Evolutionary conservation across 2,888 invertebrate species (phyloP), one percentile per base, ranked within the genome.

Genomic region (Brachycybe producta): DNA sequence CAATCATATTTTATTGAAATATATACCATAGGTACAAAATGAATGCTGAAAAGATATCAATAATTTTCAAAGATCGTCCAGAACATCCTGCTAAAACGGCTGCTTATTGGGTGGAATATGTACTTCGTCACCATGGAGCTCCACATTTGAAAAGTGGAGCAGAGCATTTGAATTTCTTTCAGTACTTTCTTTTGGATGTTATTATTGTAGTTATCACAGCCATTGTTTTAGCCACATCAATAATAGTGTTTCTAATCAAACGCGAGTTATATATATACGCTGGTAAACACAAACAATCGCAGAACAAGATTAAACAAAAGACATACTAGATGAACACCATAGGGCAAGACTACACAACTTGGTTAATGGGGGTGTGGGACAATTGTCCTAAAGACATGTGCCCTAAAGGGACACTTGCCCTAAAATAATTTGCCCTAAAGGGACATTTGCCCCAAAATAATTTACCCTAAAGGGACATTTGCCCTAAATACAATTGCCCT

Each of bases 101-200:
- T 23, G 51, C 47, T 27, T 47, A 51, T 21, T 51, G 51, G 51
- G 48, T 51, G 1, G 51, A 51, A 48, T 51, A 51, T 23, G 47
- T 51, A 7, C 21, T 40, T 19, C 2, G 51, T 2, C 51, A 51
- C 27, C 28, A 47, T 13, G 51, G 51, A 24, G 51, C 51, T 26
- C 13, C 3, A n/a, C 46, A 49, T 40, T 35, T 51, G 11, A 46
- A 46, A 48, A 40, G 40, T n/a, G 15, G 17, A 19, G 51, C 46
- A 21, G 46, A 48, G 5, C 21, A 49, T 13, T 28, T 51, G 5
- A 47, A 46, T 27, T 40, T 48, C 26, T 38, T 51, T 32, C 51
- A 51, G 38, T 51, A 51, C 26, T 51, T 46, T 24, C 21, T 51
- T n/a, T 23, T 51, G 15, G 51, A 51, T 40, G 51, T 51, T 13